Base-by-base conservation (phyloP, 1,140 invertebrate species). In the Schlechtendalia chinensis region DNA sequence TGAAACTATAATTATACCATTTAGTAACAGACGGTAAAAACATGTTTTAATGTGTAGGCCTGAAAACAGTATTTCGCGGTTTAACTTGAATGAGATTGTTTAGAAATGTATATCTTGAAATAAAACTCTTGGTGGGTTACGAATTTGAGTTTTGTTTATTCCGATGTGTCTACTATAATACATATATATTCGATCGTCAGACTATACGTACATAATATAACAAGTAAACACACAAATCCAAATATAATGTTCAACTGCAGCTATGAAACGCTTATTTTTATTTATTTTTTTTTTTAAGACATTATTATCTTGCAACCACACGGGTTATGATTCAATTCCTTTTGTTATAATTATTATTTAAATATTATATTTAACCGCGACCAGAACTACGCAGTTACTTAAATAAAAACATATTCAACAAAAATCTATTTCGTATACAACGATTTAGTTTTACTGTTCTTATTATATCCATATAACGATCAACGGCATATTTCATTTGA, bases 61-160 rank as follows among this genome's bases (percentile, higher is more conserved):
- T 39, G 24, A 72, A 54, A 72, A 53, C 19, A 53, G 24, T 72
- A 54, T n/a, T 72, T 54, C 17, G 1, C 50, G 47, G 24, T 54
- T 72, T 29, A 53, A 71, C 17, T 54, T n/a, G 6, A 8, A 59
- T 54, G 29, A 32, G 24, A 53, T 54, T 72, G 50, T 72, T 72
- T 72, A 54, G 47, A 54, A 54, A 72, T 53, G 8, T 53, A 71
- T 53, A 24, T 47, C 27, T 29, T 4, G 27, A 72, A 72, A 72
- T 72, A 72, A 50, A 53, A 72, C 27, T 72, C 69, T 54, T 54
- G 50, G 50, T 72, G 17, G 24, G 50, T 72, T 72, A 54, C 17
- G 8, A 50, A 53, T 29, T 69, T 32, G n/a, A 47, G 8, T 61
- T 29, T 50, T 69, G 45, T 69, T 69, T 24, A 69, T 69, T 50